phyloP scores from a whole-genome alignment of 2,888 invertebrate species.

The Mimachlamys varia region DNA sequence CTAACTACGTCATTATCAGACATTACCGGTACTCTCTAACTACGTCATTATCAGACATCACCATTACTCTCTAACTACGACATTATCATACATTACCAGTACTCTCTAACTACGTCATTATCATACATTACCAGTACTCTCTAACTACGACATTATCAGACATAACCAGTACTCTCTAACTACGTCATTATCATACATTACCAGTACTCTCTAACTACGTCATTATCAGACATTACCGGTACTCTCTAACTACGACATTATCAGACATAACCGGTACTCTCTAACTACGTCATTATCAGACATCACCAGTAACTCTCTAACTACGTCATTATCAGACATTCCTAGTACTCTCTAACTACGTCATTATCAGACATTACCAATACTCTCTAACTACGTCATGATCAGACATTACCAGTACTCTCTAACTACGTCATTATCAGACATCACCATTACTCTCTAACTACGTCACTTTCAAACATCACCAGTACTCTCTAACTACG shows the following conservation, averaged over 20 bases:
- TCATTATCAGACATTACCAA: neutral
- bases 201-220: neutral
- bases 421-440: no score
- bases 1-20: neutral
- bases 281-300: neutral
- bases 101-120: neutral
- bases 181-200: constrained; percentile 24
- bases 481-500: no score
- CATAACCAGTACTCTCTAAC: neutral
- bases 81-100: neutral
- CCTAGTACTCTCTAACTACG: neutral
- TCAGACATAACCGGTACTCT: neutral
- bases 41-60: neutral
- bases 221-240: neutral
- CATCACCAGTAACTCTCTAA: neutral
- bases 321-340: neutral
- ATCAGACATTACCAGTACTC: no score
- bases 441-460: no score
- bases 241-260: neutral
- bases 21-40: neutral
- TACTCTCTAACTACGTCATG: neutral
- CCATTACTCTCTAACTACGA: neutral
- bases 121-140: neutral
- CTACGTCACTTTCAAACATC: no score
- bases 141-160: neutral